Base-by-base conservation (phyloP, 1,140 invertebrate species). In the Trichomalopsis sarcophagae region DNA sequence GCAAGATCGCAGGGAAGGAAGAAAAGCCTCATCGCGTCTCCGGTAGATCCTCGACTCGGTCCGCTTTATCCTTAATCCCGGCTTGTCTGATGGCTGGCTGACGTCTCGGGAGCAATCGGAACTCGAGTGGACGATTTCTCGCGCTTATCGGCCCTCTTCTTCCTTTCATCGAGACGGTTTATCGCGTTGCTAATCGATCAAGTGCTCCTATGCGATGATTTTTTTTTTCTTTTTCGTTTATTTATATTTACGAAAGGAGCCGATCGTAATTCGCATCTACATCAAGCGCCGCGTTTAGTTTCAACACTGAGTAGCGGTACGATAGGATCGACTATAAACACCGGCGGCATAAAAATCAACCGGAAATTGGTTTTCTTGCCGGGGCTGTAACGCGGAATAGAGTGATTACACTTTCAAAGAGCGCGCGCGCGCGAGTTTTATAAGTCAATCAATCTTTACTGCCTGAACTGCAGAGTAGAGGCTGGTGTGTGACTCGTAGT, bases 361-460 rank as follows among this genome's bases (percentile, higher is more conserved):
- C 55, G 55, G 55, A 62, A 62, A 62, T 62, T 62, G 55, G 55
- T 62, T 62, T 62, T 62, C 21, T 62, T 62, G 55, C 21, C 55
- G 21, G 55, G 21, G 55, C n/a, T 62, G 55, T 62, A 62, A 62
- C 55, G 55, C 55, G 55, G 55, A 62, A 62, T 62, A 62, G 55
- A 62, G 55, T 62, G 55, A 62, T 62, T 62, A 62, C 55, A 62
- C 55, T 62, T 62, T 62, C 55, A 62, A 62, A 62, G 55, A 62
- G 55, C 55, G 17, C 14, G 55, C 55, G 55, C 17, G n/a, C 14
- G 27, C n/a, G 21, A 62, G 55, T 62, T 62, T 62, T 62, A 62
- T 62, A 62, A 62, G 55, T 62, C 55, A n/a, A 62, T 62, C 55
- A n/a, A 62, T 62, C 55, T 62, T 62, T 62, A 62, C 21, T 62